These are phyloP conservation scores for Odontamblyopus rebecca DNA, from an alignment of 2,797 vertebrate species.

Conservation along the genomic window DNA sequence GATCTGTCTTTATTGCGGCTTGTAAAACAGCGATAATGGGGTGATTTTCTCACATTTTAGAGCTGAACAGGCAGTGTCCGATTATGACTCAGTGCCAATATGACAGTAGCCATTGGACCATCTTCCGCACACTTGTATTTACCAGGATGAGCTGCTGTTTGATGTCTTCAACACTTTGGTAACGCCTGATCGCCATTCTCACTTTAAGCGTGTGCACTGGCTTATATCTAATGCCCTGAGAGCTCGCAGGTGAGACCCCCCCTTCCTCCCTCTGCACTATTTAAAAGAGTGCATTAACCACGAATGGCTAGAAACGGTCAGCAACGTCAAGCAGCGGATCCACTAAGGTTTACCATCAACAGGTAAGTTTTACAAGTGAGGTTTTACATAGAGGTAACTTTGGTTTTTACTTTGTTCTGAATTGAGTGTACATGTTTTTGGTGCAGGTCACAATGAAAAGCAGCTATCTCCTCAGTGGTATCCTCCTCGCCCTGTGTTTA, in stretches of 20 bases:
- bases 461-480: conserved; percentile 80
- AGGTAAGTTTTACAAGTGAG: conserved; percentile 46
- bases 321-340: conserved; percentile 52
- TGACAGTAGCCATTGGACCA: conserved; percentile 60
- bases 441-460: conserved; percentile 81
- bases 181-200: conserved; percentile 52
- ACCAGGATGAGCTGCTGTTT: conserved; percentile 73
- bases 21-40: conserved; percentile 28
- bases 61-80: conserved; percentile 26
- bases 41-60: conserved; percentile 30
- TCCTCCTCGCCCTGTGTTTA: conserved; percentile 84
- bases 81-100: conserved; percentile 46
- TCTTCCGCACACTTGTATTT: conserved; percentile 57
- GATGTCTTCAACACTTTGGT: conserved; percentile 73
- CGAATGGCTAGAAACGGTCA: conserved; percentile 37
- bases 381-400: conserved; percentile 4
- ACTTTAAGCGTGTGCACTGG: conserved; percentile 26
- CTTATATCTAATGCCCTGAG: conserved; percentile 73
- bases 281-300: conserved; percentile 51
- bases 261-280: conserved; percentile 41
- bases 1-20: conserved; percentile 11
- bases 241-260: conserved; percentile 63
- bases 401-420: conserved; percentile 16
- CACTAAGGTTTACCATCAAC: conserved; percentile 20
- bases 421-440: conserved; percentile 11